Evolutionary conservation across 2,113 vertebrate species (phyloP).

Genomic region (Seriola dumerili): DNA sequence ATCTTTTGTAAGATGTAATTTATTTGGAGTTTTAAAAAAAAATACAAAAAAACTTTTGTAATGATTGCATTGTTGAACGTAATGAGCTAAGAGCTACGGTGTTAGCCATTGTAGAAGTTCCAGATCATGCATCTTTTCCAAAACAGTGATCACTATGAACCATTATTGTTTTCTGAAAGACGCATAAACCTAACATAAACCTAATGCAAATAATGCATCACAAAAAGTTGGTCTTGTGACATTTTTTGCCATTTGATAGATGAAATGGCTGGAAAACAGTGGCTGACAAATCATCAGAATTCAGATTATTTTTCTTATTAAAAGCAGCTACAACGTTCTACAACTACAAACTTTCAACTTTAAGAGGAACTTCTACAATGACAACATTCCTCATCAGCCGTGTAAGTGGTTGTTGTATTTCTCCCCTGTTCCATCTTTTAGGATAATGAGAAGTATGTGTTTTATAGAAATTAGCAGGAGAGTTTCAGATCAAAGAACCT

Average conservation of each 20-base stretch:
- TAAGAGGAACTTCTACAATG: slow-evolving; percentile 53
- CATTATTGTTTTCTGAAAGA: background rate
- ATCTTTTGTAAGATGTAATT: slow-evolving; percentile 37
- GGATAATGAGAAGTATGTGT: slow-evolving; percentile 53
- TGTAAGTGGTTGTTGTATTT: slow-evolving; percentile 66
- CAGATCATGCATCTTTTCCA: slow-evolving; percentile 2
- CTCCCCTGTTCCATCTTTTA: slow-evolving; percentile 48
- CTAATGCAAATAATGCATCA: background rate
- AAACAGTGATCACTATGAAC: background rate
- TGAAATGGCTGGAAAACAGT: background rate
- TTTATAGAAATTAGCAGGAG: slow-evolving; percentile 56
- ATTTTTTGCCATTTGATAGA: background rate
- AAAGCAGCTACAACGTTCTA: background rate
- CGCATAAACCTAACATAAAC: background rate
- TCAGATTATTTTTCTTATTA: background rate
- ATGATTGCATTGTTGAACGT: slow-evolving; percentile 37
- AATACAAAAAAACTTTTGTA: slow-evolving; percentile 18
- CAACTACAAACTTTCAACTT: background rate
- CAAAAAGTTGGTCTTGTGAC: background rate
- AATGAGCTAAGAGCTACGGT: background rate
- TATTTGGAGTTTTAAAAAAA: slow-evolving; percentile 24
- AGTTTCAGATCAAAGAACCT: slow-evolving; percentile 29
- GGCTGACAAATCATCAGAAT: background rate
- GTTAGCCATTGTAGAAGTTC: slow-evolving; percentile 63
- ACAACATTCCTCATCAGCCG: slow-evolving; percentile 41